Percentiles rank a stretch among this genome's conserved stretches.
Conservation (phyloP, 2,888 invertebrate species). For the Syrphus vitripennis region DNA sequence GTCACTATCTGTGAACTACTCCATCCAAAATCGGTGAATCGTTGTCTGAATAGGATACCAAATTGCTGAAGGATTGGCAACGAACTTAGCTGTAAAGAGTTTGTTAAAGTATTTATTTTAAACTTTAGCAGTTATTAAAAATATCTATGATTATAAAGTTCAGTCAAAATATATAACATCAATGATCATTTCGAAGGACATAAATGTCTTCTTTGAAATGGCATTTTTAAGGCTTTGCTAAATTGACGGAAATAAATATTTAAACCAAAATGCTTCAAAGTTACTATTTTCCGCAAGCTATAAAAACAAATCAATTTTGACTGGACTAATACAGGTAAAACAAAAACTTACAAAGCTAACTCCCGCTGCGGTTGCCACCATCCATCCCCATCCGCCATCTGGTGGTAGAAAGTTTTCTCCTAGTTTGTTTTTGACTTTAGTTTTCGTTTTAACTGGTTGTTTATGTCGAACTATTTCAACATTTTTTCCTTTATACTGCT, state of each 20-base stretch:
- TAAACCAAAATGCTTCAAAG: too few species aligned
- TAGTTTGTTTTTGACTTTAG: constrained; percentile 74
- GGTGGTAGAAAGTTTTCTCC: constrained; percentile 85
- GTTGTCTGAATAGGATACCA: constrained; percentile 3
- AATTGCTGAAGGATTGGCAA: not conserved
- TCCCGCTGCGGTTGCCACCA: constrained; percentile 87
- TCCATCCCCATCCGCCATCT: constrained; percentile 90
- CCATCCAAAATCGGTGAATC: not conserved
- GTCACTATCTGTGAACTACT: constrained; percentile 22
- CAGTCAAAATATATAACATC: too few species aligned
- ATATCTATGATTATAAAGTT: too few species aligned
- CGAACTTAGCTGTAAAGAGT: not conserved
- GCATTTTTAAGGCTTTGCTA: too few species aligned
- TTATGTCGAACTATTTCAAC: not conserved
- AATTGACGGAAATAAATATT: too few species aligned
- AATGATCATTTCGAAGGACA: too few species aligned
- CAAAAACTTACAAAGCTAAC: constrained; percentile 86
- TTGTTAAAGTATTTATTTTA: not conserved
- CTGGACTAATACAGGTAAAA: too few species aligned
- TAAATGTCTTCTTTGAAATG: too few species aligned
- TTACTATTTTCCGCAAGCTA: too few species aligned
- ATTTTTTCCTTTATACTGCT: not conserved
- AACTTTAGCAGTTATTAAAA: not conserved
- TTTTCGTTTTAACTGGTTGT: not conserved
- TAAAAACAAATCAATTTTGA: too few species aligned